phyloP scores from a whole-genome alignment of 2,113 vertebrate species.

The Cyanoliseus patagonus region DNA sequence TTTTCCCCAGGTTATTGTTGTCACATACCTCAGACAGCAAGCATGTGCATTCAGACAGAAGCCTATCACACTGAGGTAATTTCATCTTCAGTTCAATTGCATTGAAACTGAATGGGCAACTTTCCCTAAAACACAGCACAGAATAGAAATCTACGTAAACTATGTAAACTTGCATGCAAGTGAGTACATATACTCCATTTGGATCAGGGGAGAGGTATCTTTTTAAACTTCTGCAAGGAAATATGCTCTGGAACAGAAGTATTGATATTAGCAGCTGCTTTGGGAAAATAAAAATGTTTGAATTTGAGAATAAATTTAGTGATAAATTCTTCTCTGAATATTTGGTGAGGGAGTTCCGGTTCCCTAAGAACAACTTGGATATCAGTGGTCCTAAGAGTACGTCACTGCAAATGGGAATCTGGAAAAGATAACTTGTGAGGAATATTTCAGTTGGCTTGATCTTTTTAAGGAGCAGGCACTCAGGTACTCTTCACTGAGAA shows the following conservation, averaged over 20 bases:
- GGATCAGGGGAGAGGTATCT: background rate
- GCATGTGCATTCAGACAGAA: conserved; percentile 1
- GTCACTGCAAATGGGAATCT: background rate
- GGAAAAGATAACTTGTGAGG: background rate
- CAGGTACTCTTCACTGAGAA: background rate
- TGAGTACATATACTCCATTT: background rate
- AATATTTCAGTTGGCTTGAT: background rate
- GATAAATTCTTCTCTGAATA: background rate
- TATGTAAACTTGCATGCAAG: background rate
- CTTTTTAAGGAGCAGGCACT: background rate
- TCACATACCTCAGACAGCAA: conserved; percentile 18
- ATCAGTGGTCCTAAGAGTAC: background rate
- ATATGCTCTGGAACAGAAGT: background rate
- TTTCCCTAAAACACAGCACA: background rate
- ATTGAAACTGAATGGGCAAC: background rate
- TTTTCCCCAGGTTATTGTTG: background rate
- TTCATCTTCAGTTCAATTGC: conserved; percentile 21
- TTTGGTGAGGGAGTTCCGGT: background rate
- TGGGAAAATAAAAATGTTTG: background rate
- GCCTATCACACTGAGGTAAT: background rate
- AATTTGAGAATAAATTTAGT: background rate
- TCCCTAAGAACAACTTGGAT: background rate
- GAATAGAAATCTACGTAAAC: background rate
- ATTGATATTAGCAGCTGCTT: background rate
- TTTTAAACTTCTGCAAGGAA: background rate